Conservation (phyloP, 2,113 vertebrate genomes). For the Aphelocoma coerulescens region DNA sequence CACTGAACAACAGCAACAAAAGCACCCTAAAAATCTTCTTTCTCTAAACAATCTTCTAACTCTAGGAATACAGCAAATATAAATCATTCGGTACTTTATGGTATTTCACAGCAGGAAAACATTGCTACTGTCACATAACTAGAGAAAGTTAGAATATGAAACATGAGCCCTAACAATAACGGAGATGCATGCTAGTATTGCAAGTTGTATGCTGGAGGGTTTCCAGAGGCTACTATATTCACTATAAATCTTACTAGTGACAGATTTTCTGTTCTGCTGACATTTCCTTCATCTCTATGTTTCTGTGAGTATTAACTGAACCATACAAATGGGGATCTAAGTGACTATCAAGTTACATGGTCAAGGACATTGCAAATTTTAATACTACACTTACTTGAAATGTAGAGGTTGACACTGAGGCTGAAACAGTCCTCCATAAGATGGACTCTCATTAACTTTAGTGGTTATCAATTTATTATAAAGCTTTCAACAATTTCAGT, state of each 20-base stretch:
- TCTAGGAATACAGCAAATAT: neutral
- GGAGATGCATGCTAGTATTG: neutral
- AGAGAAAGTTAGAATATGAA: neutral
- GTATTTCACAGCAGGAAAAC: neutral
- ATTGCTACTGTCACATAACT: neutral
- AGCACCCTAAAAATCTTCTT: neutral
- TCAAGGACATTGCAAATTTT: neutral
- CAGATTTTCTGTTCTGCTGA: neutral
- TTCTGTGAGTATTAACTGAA: neutral
- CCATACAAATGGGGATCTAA: neutral
- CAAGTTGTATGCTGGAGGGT: neutral
- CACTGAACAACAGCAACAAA: too few relatives aligned
- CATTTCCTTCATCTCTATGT: neutral
- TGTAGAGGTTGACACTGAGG: neutral
- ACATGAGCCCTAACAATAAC: neutral
- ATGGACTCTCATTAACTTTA: neutral
- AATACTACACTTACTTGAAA: neutral
- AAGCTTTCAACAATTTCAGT: neutral
- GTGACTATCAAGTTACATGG: neutral
- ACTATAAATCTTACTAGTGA: neutral
- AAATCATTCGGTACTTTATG: neutral
- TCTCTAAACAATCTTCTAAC: neutral
- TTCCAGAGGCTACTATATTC: neutral
- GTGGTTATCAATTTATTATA: neutral
- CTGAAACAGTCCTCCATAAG: neutral